Base-by-base conservation (phyloP, 2,797 vertebrate genomes). In the Numenius phaeopus region DNA sequence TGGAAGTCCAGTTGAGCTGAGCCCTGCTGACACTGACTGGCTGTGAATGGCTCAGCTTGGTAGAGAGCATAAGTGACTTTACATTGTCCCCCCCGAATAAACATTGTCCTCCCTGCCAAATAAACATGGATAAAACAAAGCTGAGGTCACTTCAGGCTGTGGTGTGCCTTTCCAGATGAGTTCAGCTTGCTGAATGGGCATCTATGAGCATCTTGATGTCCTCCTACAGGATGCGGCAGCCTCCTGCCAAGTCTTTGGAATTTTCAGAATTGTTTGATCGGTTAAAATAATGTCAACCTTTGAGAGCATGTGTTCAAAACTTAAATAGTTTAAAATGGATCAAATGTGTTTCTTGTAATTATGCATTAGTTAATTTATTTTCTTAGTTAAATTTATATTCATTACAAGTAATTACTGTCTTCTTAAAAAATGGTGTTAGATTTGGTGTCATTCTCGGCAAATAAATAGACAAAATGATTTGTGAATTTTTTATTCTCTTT, bases 401-500 rank as follows among this genome's bases (percentile, higher is more conserved):
- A 30, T 67, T 90, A 15, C n/a, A 61, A 76, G 22, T 47, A 52
- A 21, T 89, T 71, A 26, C 6, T 15, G 10, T 52, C 5, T 64
- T 81, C 83, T 54, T 7, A 0, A 23, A n/a, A 64, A 55, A 7
- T 6, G 0, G 1, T 49, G 3, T 78, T 77, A 49, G 42, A 54
- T 61, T 89, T 75, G 29, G 3, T 94, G 39, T 23, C 15, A 6
- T 52, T 78, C 13, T 58, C 62, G 46, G 12, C 29, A 84, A 87
- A 55, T 42, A 83, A 64, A 46, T 39, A 57, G 50, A 30, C 7
- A 44, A 65, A 82, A 75, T 70, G 0, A 29, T 47, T 49, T 71
- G 7, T n/a, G 52, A 87, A 7, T 77, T 49, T 91, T 87, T 49
- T 83, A 57, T 64, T 94, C 61, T 98, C 14, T 90, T 83, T 58